These are phyloP conservation scores for Hermaeophaga mercurialis DNA, from an alignment of 2,888 invertebrate species.

Conservation along the genomic window DNA sequence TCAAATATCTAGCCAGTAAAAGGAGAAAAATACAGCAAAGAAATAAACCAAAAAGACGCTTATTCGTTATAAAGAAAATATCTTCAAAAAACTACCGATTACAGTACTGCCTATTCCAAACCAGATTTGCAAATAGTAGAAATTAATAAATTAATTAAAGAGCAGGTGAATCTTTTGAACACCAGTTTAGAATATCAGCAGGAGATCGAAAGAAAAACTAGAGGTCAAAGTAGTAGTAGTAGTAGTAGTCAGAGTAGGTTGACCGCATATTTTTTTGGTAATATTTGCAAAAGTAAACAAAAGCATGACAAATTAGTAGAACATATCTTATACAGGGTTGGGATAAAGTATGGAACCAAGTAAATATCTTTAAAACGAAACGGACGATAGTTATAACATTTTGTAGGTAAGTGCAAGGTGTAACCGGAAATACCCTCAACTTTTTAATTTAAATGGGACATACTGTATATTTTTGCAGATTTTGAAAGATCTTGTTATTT, in stretches of 20 bases:
- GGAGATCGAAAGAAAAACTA: neutral
- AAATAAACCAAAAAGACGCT: neutral
- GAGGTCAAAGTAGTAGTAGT: constrained; percentile 2
- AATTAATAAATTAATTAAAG: neutral
- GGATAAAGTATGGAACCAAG: too few species aligned
- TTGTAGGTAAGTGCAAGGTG: too few species aligned
- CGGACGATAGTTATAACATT: too few species aligned
- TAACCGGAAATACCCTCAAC: too few species aligned
- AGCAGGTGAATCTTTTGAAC: neutral
- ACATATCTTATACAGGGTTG: neutral
- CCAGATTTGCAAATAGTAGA: neutral
- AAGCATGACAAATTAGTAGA: neutral
- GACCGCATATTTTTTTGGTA: neutral
- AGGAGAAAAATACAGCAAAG: neutral
- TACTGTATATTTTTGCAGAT: too few species aligned
- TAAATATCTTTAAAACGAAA: too few species aligned
- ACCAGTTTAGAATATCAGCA: neutral
- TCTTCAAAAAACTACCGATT: neutral
- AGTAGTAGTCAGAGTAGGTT: neutral
- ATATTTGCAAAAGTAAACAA: neutral
- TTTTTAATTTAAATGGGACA: too few species aligned
- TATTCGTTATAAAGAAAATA: neutral
- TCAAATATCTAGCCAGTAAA: neutral
- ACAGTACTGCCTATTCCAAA: neutral
- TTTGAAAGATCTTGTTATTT: too few species aligned